A percentile compares a stretch with the other conserved stretches of the same genome.
Evolutionary conservation across 2,113 vertebrate genomes (phyloP).

Genomic region (Thermophis baileyi): DNA sequence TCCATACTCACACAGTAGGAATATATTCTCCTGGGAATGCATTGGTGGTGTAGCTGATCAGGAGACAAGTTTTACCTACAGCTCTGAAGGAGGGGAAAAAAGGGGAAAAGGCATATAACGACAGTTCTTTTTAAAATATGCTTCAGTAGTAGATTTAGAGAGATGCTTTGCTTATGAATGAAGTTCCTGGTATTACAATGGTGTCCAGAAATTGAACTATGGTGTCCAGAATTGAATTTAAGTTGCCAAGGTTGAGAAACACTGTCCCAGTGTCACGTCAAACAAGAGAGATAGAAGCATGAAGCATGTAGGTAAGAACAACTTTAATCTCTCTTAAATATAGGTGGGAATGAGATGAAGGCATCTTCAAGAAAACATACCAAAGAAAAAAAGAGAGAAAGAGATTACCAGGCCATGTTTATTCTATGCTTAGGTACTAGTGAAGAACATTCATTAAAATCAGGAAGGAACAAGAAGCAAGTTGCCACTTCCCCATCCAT

Average conservation of each 20-base stretch:
- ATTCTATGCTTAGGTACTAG: neutral
- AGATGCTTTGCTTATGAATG: neutral
- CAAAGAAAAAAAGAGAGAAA: neutral
- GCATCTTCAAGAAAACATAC: neutral
- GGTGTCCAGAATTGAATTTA: neutral
- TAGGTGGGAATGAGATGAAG: neutral
- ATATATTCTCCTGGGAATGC: slow-evolving; percentile 98
- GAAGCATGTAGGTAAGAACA: neutral
- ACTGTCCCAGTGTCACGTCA: too few relatives aligned
- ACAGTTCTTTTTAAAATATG: neutral
- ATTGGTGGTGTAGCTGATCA: slow-evolving; percentile 98
- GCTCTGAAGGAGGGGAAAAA: slow-evolving; percentile 74
- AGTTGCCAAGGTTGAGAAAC: neutral
- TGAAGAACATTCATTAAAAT: neutral
- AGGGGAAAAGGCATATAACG: neutral
- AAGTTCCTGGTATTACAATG: neutral
- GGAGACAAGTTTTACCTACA: slow-evolving; percentile 96
- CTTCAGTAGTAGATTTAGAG: neutral
- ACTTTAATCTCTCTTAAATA: neutral
- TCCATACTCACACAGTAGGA: slow-evolving; percentile 90
- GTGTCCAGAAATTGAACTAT: neutral
- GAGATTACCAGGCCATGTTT: neutral
- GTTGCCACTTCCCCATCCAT: neutral
- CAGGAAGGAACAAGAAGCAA: neutral
- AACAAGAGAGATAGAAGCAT: neutral